These are phyloP conservation scores for Sandelia bainsii DNA, from an alignment of 2,797 vertebrate genomes.

Conservation along the genomic window DNA sequence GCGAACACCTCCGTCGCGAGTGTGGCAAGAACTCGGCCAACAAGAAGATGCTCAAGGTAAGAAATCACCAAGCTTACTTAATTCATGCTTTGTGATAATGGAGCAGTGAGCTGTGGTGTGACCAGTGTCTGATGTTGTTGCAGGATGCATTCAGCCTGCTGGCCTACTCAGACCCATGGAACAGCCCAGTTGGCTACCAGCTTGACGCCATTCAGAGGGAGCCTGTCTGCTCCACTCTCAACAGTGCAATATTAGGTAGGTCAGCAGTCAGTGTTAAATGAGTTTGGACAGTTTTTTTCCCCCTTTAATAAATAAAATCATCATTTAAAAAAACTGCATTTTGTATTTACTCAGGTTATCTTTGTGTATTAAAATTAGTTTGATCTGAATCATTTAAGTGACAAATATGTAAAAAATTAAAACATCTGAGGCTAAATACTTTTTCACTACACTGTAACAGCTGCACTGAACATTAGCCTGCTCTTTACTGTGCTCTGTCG, in stretches of 20 bases:
- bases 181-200: constrained; percentile 97
- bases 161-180: constrained; percentile 98
- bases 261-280: background rate
- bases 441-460: too few relatives aligned
- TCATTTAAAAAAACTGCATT: too few relatives aligned
- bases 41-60: constrained; percentile 98
- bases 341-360: too few relatives aligned
- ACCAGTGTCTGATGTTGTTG: background rate
- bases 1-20: constrained; percentile 94
- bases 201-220: constrained; percentile 98
- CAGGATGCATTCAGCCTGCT: constrained; percentile 99
- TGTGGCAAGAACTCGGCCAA: constrained; percentile 97
- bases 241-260: constrained; percentile 99
- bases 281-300: too few relatives aligned
- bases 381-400: too few relatives aligned
- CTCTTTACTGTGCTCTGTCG: too few relatives aligned
- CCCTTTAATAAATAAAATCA: too few relatives aligned
- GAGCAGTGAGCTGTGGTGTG: background rate
- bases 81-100: background rate
- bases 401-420: too few relatives aligned
- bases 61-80: rapidly evolving
- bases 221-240: constrained; percentile 98
- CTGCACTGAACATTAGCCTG: too few relatives aligned
- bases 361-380: too few relatives aligned
- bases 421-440: too few relatives aligned